Base-by-base conservation (phyloP, 2,113 vertebrate genomes). In the Rhinichthys klamathensis region DNA sequence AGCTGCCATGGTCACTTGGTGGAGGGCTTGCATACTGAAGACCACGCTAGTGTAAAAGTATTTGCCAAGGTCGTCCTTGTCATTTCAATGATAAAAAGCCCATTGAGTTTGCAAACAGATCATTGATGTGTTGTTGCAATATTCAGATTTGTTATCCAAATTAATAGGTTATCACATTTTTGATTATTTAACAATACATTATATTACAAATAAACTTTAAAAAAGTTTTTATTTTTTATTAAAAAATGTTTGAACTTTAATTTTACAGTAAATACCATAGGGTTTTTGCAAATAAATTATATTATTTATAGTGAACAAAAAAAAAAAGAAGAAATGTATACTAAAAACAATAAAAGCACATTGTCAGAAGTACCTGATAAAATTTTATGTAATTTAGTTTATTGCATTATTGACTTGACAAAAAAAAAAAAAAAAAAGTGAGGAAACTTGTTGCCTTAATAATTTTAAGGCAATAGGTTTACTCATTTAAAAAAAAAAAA, bases 1-100 rank as follows among this genome's bases (percentile, higher is more conserved):
- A 95, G 94, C 94, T 95, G 93, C 88, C 89, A 88, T 80, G 75
- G 89, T 90, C 91, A 92, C 86, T 92, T 92, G 89, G 87, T 89
- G 83, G 80, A 77, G 69, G 74, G 72, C 83, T 67, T 84, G 87
- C 81, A 90, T 84, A 86, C 88, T 80, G 85, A 80, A 80, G 86
- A 90, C 78, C 38, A 78, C 87, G 77, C 92, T 83, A 58, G 69
- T 89, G 91, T 90, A 86, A 90, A 21, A 87, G 85, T 82, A 85
- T 84, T 80, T n/a, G 7, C 30, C 80, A 84, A 60, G 80, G 80
- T 88, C 32, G 85, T 87, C 80, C 41, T 44, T 74, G 72, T 44
- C 38, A 74, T 74, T 74, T 46, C 9, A 12, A 12, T 16, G n/a
- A 46, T 27, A 74, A 73, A 73, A 74, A 46, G 41, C 6, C 6